A percentile compares a stretch with the other conserved stretches of the same genome.
Evolutionary conservation across 1,140 invertebrate species (phyloP).

Genomic region (Heliconius melpomene): DNA sequence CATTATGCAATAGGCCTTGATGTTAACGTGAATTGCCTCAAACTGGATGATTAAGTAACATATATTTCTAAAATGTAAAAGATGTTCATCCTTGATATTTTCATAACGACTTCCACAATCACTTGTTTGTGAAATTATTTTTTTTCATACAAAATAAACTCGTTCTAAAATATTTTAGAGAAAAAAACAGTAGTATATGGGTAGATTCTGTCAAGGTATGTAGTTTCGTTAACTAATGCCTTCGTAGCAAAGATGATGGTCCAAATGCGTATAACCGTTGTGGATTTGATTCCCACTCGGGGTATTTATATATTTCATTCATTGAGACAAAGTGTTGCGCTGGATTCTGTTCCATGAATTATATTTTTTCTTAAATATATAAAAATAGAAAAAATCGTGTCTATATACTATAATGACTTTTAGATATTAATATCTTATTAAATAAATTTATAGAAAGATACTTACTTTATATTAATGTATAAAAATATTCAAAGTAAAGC

Average conservation of each 20-base stretch:
- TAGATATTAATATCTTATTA: too few species aligned
- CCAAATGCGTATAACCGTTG: neutral
- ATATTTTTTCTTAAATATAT: too few species aligned
- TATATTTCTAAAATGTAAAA: neutral
- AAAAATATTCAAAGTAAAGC: too few species aligned
- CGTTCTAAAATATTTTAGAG: neutral
- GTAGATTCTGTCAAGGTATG: too few species aligned
- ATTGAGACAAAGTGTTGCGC: neutral
- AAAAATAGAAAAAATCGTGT: too few species aligned
- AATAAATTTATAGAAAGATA: too few species aligned
- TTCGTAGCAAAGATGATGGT: neutral
- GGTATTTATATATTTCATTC: too few species aligned
- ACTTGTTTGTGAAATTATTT: neutral
- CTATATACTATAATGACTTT: too few species aligned
- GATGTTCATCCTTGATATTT: conserved; percentile 11
- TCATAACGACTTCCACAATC: conserved; percentile 10
- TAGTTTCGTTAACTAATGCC: too few species aligned
- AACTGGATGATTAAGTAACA: neutral
- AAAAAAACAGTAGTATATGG: neutral
- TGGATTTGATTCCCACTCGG: neutral
- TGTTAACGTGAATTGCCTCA: neutral
- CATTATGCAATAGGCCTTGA: neutral
- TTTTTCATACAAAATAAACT: neutral
- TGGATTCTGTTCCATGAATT: neutral
- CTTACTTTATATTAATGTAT: too few species aligned